A percentile compares a stretch with the other conserved stretches of the same genome.
Conservation (phyloP, 2,888 invertebrate genomes). For the Malacosoma neustria region DNA sequence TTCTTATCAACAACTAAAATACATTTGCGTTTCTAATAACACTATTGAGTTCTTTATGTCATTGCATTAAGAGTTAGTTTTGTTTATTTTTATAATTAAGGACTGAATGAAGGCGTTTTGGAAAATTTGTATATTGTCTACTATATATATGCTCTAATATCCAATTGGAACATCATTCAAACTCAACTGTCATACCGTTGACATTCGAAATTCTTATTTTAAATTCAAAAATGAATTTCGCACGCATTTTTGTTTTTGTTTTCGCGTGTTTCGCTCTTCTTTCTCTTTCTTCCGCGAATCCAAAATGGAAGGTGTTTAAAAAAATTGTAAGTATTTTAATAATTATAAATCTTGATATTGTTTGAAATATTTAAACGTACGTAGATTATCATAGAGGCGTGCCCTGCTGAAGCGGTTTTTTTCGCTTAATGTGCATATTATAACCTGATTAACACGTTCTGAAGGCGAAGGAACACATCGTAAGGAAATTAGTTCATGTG, state of each 20-base stretch:
- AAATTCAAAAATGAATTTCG: constrained; percentile 29
- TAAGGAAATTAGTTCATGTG: too few species aligned
- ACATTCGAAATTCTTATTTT: neutral
- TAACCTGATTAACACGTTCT: too few species aligned
- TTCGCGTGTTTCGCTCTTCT: constrained; percentile 28
- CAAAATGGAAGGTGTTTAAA: constrained; percentile 37
- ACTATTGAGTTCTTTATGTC: neutral
- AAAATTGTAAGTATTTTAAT: constrained; percentile 35
- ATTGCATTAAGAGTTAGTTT: neutral
- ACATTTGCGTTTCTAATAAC: neutral
- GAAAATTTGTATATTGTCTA: too few species aligned
- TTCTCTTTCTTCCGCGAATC: constrained; percentile 25
- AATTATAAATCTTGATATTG: too few species aligned
- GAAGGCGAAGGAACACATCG: too few species aligned
- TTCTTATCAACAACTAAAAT: neutral
- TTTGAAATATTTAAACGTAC: too few species aligned
- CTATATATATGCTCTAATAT: neutral
- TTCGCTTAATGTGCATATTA: too few species aligned
- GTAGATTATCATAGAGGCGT: too few species aligned
- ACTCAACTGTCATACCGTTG: neutral
- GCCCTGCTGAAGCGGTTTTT: too few species aligned
- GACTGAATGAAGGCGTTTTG: too few species aligned
- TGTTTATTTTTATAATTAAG: neutral
- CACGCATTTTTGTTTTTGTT: constrained; percentile 29
- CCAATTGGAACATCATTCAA: neutral